Percentiles rank a stretch among this genome's conserved stretches.
Conservation (phyloP, 2,888 invertebrate genomes). For the Aplocera efformata region DNA sequence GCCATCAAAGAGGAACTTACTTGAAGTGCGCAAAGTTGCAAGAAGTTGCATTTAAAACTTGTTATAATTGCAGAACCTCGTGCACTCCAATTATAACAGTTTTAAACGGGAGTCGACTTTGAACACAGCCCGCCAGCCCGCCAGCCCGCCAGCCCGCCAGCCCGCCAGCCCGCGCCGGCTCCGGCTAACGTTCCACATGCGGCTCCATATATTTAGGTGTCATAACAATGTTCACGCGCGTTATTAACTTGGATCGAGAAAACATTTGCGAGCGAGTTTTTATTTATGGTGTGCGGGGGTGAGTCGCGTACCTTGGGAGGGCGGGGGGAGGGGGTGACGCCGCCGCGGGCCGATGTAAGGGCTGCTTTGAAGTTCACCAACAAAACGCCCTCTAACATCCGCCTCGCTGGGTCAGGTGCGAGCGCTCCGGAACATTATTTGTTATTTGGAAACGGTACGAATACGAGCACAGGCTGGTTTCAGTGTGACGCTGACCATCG, state of each 20-base stretch:
- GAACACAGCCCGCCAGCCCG: too few species aligned
- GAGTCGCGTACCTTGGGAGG: neutral
- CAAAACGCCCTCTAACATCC: too few species aligned
- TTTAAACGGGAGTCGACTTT: too few species aligned
- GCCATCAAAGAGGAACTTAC: neutral
- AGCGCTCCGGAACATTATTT: too few species aligned
- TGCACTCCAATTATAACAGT: too few species aligned
- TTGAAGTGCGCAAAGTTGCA: neutral
- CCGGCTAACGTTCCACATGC: neutral
- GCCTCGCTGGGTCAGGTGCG: too few species aligned
- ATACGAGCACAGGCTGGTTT: too few species aligned
- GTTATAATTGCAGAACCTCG: neutral
- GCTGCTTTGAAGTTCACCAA: neutral
- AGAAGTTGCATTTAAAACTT: too few species aligned
- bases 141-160: too few species aligned
- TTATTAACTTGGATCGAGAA: conserved; percentile 18
- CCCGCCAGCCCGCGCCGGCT: neutral
- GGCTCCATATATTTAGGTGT: conserved; percentile 11
- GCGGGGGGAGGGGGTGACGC: neutral
- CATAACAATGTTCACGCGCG: conserved; percentile 18
- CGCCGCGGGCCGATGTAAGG: neutral
- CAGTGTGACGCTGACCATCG: too few species aligned
- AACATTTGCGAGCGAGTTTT: conserved; percentile 15
- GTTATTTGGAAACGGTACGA: too few species aligned
- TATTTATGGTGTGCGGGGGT: conserved; percentile 12